Percentiles rank a stretch among this genome's conserved stretches.
Conservation (phyloP, 2,797 vertebrate species). For the Eidolon dupreanum region DNA sequence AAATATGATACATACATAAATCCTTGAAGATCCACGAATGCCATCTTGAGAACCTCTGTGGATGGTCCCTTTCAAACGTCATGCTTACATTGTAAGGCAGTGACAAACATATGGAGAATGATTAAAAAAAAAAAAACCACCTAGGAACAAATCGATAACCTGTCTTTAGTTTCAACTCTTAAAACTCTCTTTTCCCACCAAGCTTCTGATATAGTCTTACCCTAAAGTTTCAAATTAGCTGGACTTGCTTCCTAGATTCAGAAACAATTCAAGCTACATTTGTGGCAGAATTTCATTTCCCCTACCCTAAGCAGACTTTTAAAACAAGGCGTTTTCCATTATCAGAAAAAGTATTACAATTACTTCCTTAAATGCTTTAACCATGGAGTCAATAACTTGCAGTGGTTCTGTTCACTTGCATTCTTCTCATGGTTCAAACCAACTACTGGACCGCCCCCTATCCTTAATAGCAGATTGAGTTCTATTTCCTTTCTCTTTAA, state of each 20-base stretch:
- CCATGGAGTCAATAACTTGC: rapidly evolving
- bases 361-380: not conserved
- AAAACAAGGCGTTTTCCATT: not conserved
- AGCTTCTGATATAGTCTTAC: not conserved
- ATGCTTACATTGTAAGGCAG: not conserved
- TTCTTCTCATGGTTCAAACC: not conserved
- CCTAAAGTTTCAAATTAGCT: not conserved
- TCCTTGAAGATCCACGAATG: not conserved
- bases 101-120: not conserved
- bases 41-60: not conserved
- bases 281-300: not conserved
- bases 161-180: not conserved
- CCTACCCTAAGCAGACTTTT: not conserved
- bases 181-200: not conserved
- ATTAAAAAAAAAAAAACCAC: not conserved
- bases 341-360: not conserved
- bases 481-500: not conserved
- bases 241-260: not conserved
- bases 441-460: rapidly evolving
- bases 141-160: not conserved
- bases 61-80: not conserved
- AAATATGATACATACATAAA: too few relatives aligned
- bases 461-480: not conserved
- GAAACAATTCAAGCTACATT: not conserved
- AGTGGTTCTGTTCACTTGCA: not conserved